Percentiles rank a stretch among this genome's conserved stretches.
Conservation (phyloP, 2,797 vertebrate species). For the Loris lydekkerianus region DNA sequence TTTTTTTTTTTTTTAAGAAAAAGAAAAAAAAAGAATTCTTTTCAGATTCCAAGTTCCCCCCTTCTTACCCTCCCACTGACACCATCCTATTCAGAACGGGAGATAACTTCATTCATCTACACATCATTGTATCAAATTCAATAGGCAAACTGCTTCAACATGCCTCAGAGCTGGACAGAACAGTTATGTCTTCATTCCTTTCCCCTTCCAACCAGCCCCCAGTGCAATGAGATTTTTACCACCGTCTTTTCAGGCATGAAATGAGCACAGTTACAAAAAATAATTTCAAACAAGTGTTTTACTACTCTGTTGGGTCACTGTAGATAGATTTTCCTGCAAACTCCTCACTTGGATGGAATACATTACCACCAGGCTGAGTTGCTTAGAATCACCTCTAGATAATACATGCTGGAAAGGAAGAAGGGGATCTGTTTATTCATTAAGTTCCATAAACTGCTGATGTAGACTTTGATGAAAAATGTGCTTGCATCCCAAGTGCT, state of each 20-base stretch:
- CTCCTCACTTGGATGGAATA: slow-evolving; percentile 67
- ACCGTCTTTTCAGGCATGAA: slow-evolving; percentile 86
- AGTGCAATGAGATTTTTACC: slow-evolving; percentile 86
- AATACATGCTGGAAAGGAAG: slow-evolving; percentile 64
- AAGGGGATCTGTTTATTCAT: slow-evolving; percentile 62
- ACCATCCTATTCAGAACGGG: slow-evolving; percentile 96
- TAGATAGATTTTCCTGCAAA: slow-evolving; percentile 71
- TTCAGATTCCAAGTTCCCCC: slow-evolving; percentile 95
- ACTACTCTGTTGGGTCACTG: slow-evolving; percentile 71
- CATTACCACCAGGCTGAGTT: slow-evolving; percentile 49
- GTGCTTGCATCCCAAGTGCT: slow-evolving; percentile 53
- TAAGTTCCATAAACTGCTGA: slow-evolving; percentile 67
- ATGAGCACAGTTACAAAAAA: slow-evolving; percentile 86
- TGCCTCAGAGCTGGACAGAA: slow-evolving; percentile 92
- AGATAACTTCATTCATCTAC: slow-evolving; percentile 99
- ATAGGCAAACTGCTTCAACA: slow-evolving; percentile 94
- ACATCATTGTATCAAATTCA: slow-evolving; percentile 99
- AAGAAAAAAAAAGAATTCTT: slow-evolving; percentile 92
- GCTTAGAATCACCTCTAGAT: slow-evolving; percentile 68
- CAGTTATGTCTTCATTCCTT: slow-evolving; percentile 95
- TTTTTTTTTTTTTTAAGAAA: slow-evolving; percentile 86
- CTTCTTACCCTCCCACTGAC: slow-evolving; percentile 96
- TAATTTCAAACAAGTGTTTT: slow-evolving; percentile 84
- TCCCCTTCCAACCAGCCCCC: slow-evolving; percentile 79
- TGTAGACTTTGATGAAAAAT: slow-evolving; percentile 60